Evolutionary conservation across 2,797 vertebrate genomes (phyloP), one percentile per base, ranked within the genome.

Genomic region (Parauchenoglanis punctatus): DNA sequence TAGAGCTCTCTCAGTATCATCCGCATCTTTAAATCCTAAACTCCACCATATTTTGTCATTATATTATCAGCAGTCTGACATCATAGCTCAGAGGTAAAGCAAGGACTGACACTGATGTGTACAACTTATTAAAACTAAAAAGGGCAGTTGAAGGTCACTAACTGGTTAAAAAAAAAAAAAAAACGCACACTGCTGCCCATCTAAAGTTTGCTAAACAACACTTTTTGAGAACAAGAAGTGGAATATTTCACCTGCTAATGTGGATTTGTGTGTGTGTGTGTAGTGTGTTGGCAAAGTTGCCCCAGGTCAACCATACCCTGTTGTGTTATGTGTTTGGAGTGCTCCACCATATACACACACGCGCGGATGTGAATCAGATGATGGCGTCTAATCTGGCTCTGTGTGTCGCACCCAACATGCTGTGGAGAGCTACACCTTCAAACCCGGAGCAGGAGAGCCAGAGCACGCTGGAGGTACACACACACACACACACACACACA

Each of bases 371-470:
- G 70, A 97, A 96, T 85, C 96, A 96, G 92, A 97, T 97, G 96
- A 96, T 93, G 6, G 96, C 96, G 35, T 94, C 94, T 67, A 96
- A 96, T 83, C 91, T 96, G 88, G 94, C 96, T 4, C 94, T 96
- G 49, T 97, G 96, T 90, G 96, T 97, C 31, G 95, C 96, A 35
- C 96, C 96, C 77, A 96, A 96, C 87, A 96, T 96, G 95, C 91
- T 97, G 59, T 96, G 95, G 95, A 93, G 95, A 0, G 93, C 96
- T 0, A 91, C 91, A 15, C 91, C 94, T 25, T 92, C 91, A 1
- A 93, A 92, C 35, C 94, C 95, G 0, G 95, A 96, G 68, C 95
- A 96, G 84, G 96, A 96, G 54, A 96, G 94, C 90, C 93, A 87
- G 11, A 95, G 94, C 68, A 95, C 94, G 0, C 35, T 89, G 73